A percentile compares a stretch with the other conserved stretches of the same genome.
Evolutionary conservation across 1,140 invertebrate genomes (phyloP).

Genomic region (Caenorhabditis tropicalis): DNA sequence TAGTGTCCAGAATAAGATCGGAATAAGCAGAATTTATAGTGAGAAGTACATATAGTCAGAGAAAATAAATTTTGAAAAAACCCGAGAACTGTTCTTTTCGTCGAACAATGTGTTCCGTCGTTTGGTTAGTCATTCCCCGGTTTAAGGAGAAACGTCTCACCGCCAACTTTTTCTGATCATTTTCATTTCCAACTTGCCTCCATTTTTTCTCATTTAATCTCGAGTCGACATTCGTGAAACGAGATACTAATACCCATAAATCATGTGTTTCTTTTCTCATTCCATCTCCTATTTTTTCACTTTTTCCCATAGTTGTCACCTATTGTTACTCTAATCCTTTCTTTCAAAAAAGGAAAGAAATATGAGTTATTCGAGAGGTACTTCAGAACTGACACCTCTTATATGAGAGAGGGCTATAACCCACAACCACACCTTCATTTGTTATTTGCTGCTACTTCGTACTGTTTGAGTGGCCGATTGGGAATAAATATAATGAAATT

Average conservation of each 20-base stretch:
- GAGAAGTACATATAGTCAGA: too few species aligned
- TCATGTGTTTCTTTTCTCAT: background rate
- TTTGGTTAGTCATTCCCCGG: too few species aligned
- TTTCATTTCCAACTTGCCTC: background rate
- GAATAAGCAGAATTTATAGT: too few species aligned
- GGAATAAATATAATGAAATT: background rate
- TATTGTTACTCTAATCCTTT: constrained; percentile 27
- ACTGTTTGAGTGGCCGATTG: background rate
- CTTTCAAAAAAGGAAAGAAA: background rate
- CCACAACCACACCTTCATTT: background rate
- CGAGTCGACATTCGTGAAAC: background rate
- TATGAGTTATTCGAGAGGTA: background rate
- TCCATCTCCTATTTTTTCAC: background rate
- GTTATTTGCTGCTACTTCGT: background rate
- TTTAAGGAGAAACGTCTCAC: too few species aligned
- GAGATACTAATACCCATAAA: background rate
- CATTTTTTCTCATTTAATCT: constrained; percentile 10
- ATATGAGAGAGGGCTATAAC: background rate
- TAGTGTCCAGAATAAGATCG: too few species aligned
- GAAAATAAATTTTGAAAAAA: too few species aligned
- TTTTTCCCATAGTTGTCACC: constrained; percentile 4
- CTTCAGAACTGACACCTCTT: constrained; percentile 6
- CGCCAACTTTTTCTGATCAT: too few species aligned
- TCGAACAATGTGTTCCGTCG: too few species aligned
- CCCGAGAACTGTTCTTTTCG: too few species aligned